Evolutionary conservation across 2,113 vertebrate genomes (phyloP).

Genomic region (Pan paniscus): DNA sequence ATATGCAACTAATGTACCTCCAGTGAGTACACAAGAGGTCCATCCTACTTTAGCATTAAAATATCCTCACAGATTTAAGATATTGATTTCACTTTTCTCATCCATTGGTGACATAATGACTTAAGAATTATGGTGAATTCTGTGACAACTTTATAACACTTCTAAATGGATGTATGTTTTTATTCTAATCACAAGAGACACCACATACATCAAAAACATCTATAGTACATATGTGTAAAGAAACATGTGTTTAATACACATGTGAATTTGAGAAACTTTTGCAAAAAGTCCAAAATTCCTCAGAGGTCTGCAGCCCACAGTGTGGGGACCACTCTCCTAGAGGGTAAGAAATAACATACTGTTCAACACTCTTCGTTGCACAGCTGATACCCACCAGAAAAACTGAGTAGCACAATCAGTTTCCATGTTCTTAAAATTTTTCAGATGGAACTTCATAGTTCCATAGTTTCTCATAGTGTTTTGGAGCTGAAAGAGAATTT

Average conservation of each 20-base stretch:
- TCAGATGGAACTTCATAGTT: background rate
- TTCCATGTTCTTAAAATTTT: conserved; percentile 12
- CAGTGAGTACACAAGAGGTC: background rate
- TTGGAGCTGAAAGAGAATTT: background rate
- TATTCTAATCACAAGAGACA: background rate
- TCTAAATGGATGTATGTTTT: conserved; percentile 15
- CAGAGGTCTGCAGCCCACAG: background rate
- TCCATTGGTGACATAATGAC: background rate
- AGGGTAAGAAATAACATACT: background rate
- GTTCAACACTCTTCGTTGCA: background rate
- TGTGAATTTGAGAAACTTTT: background rate
- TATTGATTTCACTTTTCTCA: conserved; percentile 46
- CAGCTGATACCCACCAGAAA: conserved; percentile 25
- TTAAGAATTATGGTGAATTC: background rate
- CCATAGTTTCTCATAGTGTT: background rate
- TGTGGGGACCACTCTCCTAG: background rate
- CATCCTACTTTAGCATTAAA: background rate
- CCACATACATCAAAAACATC: background rate
- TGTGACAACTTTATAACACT: background rate
- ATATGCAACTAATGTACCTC: conserved; percentile 10
- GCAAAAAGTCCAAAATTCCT: background rate
- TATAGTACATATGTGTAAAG: background rate
- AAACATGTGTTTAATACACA: background rate
- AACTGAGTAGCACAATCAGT: background rate
- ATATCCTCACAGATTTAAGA: background rate